A percentile compares a stretch with the other conserved stretches of the same genome.
phyloP scores from a whole-genome alignment of 2,113 vertebrate genomes.

The Dicaeum eximium region DNA sequence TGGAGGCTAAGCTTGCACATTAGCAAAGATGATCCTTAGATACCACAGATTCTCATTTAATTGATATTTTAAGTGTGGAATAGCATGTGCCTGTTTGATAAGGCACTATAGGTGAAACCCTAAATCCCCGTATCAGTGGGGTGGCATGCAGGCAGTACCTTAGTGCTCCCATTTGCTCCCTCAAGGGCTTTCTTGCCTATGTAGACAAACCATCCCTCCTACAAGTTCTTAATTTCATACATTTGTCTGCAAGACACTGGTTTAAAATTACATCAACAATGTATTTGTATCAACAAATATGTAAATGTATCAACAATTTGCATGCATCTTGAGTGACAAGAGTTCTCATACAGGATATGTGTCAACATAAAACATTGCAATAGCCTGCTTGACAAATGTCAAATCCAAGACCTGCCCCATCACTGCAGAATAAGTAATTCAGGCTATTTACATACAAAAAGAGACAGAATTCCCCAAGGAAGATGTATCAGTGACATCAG shows the following conservation, averaged over 20 bases:
- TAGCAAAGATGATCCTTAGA: neutral
- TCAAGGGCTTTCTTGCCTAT: neutral
- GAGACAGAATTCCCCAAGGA: neutral
- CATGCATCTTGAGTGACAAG: neutral
- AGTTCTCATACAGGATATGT: neutral
- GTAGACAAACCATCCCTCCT: neutral
- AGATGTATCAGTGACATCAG: neutral
- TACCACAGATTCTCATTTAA: neutral
- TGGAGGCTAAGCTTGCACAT: neutral
- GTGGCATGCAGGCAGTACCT: neutral
- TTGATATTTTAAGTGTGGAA: accelerated
- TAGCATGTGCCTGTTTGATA: neutral
- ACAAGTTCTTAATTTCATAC: neutral
- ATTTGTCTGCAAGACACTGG: neutral
- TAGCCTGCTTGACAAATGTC: neutral
- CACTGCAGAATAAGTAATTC: neutral
- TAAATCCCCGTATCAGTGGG: neutral
- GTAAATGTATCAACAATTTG: too few relatives aligned
- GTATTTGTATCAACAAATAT: too few relatives aligned
- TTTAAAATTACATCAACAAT: neutral
- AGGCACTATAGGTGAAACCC: neutral
- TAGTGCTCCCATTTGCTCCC: neutral
- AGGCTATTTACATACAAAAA: neutral
- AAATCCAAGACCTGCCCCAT: neutral
- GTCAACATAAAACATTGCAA: neutral